Conservation (phyloP, 2,113 vertebrate genomes). For the Phrynosoma blainvillii region DNA sequence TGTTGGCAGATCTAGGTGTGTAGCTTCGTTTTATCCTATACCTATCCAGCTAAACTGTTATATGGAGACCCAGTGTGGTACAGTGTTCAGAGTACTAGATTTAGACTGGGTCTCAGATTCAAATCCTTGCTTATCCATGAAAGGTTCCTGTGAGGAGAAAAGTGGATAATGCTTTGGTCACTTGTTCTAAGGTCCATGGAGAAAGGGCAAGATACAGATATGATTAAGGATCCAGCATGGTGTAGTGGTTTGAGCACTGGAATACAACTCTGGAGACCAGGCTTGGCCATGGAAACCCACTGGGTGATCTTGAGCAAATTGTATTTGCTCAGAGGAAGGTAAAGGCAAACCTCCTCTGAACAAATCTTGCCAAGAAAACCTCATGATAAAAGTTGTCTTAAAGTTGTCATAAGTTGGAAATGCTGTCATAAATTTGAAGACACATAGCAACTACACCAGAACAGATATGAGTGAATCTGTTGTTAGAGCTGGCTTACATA, state of each 20-base stretch:
- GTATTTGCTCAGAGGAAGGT: no score
- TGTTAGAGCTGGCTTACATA: background rate
- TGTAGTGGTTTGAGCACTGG: no score
- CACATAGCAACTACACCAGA: no score
- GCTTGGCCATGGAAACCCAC: no score
- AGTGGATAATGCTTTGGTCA: background rate
- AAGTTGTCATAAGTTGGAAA: no score
- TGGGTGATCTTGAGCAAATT: no score
- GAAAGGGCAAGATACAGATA: background rate
- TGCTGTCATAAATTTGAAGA: no score
- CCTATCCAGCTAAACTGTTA: background rate
- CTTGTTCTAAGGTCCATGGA: background rate
- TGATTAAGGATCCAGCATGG: background rate
- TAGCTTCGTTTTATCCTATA: background rate
- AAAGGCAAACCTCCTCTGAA: no score
- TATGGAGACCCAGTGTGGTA: background rate
- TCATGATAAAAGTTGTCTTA: no score
- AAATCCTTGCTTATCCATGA: background rate
- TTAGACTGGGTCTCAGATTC: background rate
- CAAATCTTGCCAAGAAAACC: no score
- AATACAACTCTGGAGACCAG: no score
- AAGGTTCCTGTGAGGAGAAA: background rate
- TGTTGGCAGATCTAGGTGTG: background rate
- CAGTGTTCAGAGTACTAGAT: background rate
- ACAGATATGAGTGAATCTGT: no score